phyloP scores from a whole-genome alignment of 2,888 invertebrate genomes.

The Chironomus tentans region DNA sequence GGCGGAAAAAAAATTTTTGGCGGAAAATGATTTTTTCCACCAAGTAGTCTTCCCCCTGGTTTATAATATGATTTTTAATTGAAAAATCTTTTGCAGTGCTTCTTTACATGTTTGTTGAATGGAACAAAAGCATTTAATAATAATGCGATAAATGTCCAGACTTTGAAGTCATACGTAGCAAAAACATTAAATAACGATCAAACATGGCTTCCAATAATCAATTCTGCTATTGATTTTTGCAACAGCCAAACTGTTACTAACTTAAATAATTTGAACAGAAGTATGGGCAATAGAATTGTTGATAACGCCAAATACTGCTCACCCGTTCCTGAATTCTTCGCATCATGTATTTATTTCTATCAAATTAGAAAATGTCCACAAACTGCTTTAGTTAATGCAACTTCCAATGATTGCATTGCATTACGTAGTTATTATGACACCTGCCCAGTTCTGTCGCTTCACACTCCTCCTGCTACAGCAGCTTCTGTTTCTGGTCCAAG shows the following conservation, averaged over 20 bases:
- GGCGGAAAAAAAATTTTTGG: too few species aligned
- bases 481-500: too few species aligned
- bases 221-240: neutral
- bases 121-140: neutral
- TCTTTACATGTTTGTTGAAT: neutral
- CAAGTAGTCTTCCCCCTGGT: too few species aligned
- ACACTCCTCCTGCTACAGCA: neutral
- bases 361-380: neutral
- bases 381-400: neutral
- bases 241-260: neutral
- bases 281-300: neutral
- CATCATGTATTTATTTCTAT: neutral
- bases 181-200: neutral
- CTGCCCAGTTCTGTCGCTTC: neutral
- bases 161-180: neutral
- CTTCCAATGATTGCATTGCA: neutral
- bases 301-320: neutral
- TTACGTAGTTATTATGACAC: neutral
- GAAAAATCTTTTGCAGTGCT: neutral
- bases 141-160: neutral
- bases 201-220: neutral
- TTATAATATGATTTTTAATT: neutral
- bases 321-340: neutral
- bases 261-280: neutral
- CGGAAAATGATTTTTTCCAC: too few species aligned